These are phyloP conservation scores for Cotesia congregata DNA, from an alignment of 2,888 invertebrate genomes.

Conservation along the genomic window DNA sequence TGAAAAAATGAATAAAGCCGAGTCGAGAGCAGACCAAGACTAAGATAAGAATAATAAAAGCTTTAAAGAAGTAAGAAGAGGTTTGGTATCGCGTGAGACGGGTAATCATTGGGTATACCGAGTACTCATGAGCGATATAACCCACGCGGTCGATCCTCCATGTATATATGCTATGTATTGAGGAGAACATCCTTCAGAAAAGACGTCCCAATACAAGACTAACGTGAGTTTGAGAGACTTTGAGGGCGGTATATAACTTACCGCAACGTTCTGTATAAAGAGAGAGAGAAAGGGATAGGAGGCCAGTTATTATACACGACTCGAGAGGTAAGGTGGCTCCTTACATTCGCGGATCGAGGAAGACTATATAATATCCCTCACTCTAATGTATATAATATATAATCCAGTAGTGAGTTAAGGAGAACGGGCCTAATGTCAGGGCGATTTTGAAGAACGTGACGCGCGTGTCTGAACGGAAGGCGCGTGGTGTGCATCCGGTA, in stretches of 20 bases:
- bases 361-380: background rate
- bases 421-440: conserved; percentile 52
- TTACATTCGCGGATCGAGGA: conserved; percentile 29
- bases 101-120: conserved; percentile 47
- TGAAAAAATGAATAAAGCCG: conserved; percentile 27
- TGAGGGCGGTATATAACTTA: conserved; percentile 22
- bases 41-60: conserved; percentile 22
- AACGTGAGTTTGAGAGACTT: conserved; percentile 30
- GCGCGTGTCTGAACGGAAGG: conserved; percentile 62
- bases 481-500: conserved; percentile 57
- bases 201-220: background rate
- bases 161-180: conserved; percentile 17
- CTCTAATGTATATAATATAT: background rate
- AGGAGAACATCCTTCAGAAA: background rate
- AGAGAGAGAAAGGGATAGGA: conserved; percentile 43
- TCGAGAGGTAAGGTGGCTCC: conserved; percentile 24
- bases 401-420: conserved; percentile 20
- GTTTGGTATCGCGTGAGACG: conserved; percentile 47
- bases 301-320: conserved; percentile 49
- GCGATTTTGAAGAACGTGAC: conserved; percentile 63
- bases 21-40: conserved; percentile 34
- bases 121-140: conserved; percentile 34
- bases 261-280: conserved; percentile 26
- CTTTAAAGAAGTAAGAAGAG: conserved; percentile 36
- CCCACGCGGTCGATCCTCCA: conserved; percentile 31